Conservation (phyloP, 2,113 vertebrate species). For the Elgaria multicarinata region DNA sequence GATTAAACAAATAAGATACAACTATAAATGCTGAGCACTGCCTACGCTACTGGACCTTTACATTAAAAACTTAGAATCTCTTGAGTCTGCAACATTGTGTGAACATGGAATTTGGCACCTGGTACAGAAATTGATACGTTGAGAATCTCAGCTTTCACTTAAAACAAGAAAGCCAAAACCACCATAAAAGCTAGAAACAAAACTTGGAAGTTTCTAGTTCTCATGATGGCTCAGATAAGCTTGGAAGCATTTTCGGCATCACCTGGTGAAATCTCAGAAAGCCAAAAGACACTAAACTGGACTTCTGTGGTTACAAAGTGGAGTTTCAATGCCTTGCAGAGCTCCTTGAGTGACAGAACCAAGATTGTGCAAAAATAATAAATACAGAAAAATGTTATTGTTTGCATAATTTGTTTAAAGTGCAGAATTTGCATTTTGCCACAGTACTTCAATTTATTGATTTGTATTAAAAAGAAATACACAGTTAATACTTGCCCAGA, state of each 20-base stretch:
- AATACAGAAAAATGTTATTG: not conserved
- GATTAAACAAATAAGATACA: constrained; percentile 37
- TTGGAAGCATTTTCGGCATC: not conserved
- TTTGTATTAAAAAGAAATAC: not conserved
- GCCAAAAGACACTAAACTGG: not conserved
- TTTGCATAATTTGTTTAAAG: not conserved
- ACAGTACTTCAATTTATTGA: not conserved
- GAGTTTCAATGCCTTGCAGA: not conserved
- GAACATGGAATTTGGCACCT: not conserved
- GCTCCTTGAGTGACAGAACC: not conserved
- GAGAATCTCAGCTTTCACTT: constrained; percentile 11
- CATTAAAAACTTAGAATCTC: not conserved
- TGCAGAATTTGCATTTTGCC: not conserved
- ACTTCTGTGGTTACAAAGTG: not conserved
- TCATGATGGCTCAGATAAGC: not conserved
- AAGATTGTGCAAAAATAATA: not conserved
- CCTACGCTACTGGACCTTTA: constrained; percentile 26
- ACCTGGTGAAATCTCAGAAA: not conserved
- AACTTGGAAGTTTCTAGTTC: not conserved
- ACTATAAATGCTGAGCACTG: not conserved
- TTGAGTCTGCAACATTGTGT: not conserved
- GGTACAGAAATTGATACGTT: not conserved
- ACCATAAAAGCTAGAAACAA: not conserved
- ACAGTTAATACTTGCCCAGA: not conserved
- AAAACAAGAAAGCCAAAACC: not conserved